Conservation (phyloP, 2,113 vertebrate genomes). For the Thunnus maccoyii region DNA sequence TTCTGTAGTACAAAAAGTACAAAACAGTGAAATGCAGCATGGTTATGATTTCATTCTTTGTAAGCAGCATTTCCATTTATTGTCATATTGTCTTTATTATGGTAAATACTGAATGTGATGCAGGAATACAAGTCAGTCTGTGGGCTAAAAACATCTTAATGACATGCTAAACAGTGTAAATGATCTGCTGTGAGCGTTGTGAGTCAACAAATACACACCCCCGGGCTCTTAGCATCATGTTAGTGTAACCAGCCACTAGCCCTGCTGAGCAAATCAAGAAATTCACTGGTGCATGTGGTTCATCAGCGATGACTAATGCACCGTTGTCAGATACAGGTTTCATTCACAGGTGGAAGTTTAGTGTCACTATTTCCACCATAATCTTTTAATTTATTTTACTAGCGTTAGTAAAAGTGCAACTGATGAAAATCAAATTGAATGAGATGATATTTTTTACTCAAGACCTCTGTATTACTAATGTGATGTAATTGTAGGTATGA, state of each 20-base stretch:
- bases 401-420: too few species aligned
- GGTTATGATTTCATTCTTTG: too few species aligned
- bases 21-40: not conserved
- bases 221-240: constrained; percentile 65
- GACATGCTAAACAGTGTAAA: constrained; percentile 80
- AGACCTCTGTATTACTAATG: too few species aligned
- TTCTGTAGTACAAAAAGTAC: not conserved
- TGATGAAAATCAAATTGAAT: not conserved
- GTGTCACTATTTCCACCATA: too few species aligned
- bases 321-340: not conserved
- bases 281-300: constrained; percentile 21
- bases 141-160: constrained; percentile 67
- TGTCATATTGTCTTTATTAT: not conserved
- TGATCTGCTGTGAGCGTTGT: constrained; percentile 51
- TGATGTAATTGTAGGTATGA: too few species aligned
- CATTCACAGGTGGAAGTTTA: not conserved
- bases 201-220: constrained; percentile 78
- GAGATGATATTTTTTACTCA: not conserved
- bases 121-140: constrained; percentile 15
- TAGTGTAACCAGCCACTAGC: constrained; percentile 38
- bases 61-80: too few species aligned
- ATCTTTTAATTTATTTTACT: too few species aligned
- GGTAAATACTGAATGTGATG: not conserved
- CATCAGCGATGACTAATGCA: constrained; percentile 11
- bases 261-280: constrained; percentile 11